Evolutionary conservation across 2,888 invertebrate genomes (phyloP).

Genomic region (Cylindroiulus punctatus): DNA sequence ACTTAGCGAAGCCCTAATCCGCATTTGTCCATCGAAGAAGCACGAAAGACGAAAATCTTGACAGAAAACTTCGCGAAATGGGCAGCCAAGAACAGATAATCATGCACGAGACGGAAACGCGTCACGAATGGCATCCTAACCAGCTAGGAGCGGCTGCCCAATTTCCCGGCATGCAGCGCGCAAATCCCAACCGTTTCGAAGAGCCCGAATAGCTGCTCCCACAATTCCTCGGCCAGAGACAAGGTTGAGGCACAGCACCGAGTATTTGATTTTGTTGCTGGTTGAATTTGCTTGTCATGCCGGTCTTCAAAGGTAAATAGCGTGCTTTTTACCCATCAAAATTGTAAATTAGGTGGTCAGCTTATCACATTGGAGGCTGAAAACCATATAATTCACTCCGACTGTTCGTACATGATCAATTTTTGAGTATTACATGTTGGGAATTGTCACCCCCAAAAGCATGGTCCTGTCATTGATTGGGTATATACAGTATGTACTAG

Average conservation of each 20-base stretch:
- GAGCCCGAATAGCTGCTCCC: not conserved
- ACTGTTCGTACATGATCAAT: not conserved
- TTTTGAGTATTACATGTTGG: not conserved
- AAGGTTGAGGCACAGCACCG: not conserved
- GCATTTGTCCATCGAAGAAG: not conserved
- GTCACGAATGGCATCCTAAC: not conserved
- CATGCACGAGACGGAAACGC: conserved; percentile 32
- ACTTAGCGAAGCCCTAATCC: conserved; percentile 11
- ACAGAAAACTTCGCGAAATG: conserved; percentile 1
- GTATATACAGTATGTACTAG: not conserved
- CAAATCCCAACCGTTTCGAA: not conserved
- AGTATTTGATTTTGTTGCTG: not conserved
- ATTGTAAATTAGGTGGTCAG: not conserved
- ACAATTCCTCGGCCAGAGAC: not conserved
- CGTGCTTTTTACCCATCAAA: not conserved
- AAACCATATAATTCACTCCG: not conserved
- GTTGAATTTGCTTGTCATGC: conserved; percentile 54
- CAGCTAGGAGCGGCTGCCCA: not conserved
- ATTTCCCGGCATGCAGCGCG: not conserved
- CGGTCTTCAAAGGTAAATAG: conserved; percentile 55
- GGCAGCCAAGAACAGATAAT: not conserved
- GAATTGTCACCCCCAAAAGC: not conserved
- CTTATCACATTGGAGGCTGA: not conserved
- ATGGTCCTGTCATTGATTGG: conserved; percentile 8
- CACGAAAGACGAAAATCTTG: not conserved